Base-by-base conservation (phyloP, 2,888 invertebrate species). In the Metalampra italica region DNA sequence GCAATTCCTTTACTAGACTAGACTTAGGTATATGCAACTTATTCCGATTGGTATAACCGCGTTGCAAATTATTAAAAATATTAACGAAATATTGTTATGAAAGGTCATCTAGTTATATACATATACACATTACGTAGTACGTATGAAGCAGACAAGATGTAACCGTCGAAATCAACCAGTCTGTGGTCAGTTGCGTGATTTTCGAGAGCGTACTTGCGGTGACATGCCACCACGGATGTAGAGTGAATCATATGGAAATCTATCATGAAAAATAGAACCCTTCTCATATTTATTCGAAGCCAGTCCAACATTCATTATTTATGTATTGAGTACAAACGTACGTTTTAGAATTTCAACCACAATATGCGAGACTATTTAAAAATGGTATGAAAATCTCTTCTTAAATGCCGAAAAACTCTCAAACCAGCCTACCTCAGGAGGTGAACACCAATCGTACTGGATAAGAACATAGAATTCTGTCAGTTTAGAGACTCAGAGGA, bases 131-230 rank as follows among this genome's bases (percentile, higher is more conserved):
- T 11, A n/a, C 34, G 34, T n/a, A 36, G 22, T 22, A 22, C 22
- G 22, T 34, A 11, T 7, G 14, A 13, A 5, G 13, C 51, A 68
- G 68, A 69, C 67, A 71, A 71, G 73, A 76, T 73, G 69, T 74
- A 70, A 69, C 68, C 66, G 68, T 65, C 66, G 64, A 73, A 76
- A 71, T 64, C 70, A 64, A 74, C 72, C 70, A 66, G 75, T 65
- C 70, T 78, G 77, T 63, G 79, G 75, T 80, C 68, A 73, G 69
- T 75, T 78, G 74, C 77, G 66, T 68, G 68, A 78, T 73, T 80
- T 76, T 77, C 67, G 68, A 69, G 59, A 74, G 60, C 62, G 52
- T 64, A 69, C 67, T 62, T 64, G 69, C 57, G 66, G 72, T 77
- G 75, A 75, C 74, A 75, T 62, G 61, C 50, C 43, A 43, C 55